Evolutionary conservation across 2,888 invertebrate species (phyloP).

Genomic region (Ornithoptera alexandrae): DNA sequence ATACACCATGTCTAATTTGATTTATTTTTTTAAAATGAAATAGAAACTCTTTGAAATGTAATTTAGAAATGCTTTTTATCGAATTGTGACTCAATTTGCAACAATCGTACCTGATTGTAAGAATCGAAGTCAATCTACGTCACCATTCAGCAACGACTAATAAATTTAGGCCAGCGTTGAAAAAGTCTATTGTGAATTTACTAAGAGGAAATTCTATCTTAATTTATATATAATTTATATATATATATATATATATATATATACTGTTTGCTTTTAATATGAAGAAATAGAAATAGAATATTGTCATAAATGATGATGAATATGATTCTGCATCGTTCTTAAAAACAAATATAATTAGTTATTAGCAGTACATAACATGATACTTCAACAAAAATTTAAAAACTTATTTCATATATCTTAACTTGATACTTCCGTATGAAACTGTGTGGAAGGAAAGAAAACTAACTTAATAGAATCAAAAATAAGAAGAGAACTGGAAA

Average conservation of each 20-base stretch:
- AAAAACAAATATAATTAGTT: too few species aligned
- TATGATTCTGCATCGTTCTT: too few species aligned
- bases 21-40: not conserved
- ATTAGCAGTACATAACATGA: too few species aligned
- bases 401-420: too few species aligned
- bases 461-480: too few species aligned
- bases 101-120: constrained; percentile 17
- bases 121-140: constrained; percentile 5
- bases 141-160: constrained; percentile 8
- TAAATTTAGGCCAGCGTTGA: constrained; percentile 5
- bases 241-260: too few species aligned
- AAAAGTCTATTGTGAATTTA: constrained; percentile 16
- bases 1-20: not conserved
- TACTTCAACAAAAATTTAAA: too few species aligned
- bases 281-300: not conserved
- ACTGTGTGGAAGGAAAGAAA: too few species aligned
- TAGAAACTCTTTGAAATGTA: constrained; percentile 5
- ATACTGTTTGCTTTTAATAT: not conserved
- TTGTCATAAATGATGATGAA: too few species aligned
- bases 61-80: constrained; percentile 12
- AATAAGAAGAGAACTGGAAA: too few species aligned
- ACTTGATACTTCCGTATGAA: too few species aligned
- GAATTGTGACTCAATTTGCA: constrained; percentile 12
- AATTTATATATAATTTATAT: too few species aligned
- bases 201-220: not conserved